Base-by-base conservation (phyloP, 2,797 vertebrate species). In the Uromys caudimaculatus region DNA sequence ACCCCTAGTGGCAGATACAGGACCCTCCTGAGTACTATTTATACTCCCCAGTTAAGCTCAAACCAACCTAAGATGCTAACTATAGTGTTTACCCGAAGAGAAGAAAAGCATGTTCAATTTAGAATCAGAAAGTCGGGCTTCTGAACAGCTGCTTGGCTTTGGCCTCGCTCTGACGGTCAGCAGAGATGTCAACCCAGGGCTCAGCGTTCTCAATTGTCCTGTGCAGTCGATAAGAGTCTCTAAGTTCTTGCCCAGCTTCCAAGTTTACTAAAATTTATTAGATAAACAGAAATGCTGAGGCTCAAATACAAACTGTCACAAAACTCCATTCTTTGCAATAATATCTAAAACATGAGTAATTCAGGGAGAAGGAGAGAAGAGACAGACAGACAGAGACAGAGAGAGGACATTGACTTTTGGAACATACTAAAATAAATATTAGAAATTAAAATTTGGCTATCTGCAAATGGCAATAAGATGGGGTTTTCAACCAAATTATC, bases 201-300 rank as follows among this genome's bases (percentile, higher is more conserved):
- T 85, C 64, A 14, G 27, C 41, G 64, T 90, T 62, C 77, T 89
- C 82, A 90, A 84, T 32, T 79, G 44, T 60, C 47, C 86, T 96
- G 41, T 83, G 19, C 82, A 79, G 58, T 82, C 62, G 35, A 92
- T 35, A 10, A 67, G 32, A n/a, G 35, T 52, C 47, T 60, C 62
- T 29, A 58, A 47, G 16, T 86, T 85, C 87, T 76, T 88, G 71
- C 32, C 14, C 12, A 89, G 32, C 35, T 86, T 38, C 71, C 44
- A 92, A 69, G 75, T 93, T 89, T 85, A 58, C 60, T 71, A 92
- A 91, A 64, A 41, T 82, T 75, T 93, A 92, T 11, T 91, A 96
- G 94, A 77, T 32, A 7, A 41, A 87, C 16, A 89, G 67, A 85
- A 89, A 95, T 47, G 44, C 41, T 35, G 32, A 6, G 11, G 23